Conservation (phyloP, 2,797 vertebrate genomes). For the Rhadinocentrus ornatus region DNA sequence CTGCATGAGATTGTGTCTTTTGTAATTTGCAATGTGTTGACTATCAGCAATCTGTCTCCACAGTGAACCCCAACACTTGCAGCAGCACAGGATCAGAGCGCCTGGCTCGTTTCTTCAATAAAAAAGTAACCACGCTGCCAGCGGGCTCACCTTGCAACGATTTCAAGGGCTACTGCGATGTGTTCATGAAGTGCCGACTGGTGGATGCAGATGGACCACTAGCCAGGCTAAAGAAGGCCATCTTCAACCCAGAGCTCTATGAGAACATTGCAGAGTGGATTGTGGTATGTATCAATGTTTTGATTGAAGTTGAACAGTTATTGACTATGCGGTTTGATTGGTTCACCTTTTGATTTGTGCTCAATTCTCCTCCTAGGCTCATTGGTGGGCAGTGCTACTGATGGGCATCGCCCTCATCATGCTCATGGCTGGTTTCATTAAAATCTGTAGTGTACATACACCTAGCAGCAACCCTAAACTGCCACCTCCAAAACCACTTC, state of each 20-base stretch:
- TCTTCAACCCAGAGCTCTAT: conserved; percentile 98
- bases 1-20: background rate
- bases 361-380: conserved; percentile 79
- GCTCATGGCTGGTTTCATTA: conserved; percentile 99
- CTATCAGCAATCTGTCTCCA: conserved; percentile 1
- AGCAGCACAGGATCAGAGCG: conserved; percentile 93
- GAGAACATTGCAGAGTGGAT: conserved; percentile 99
- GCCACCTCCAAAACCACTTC: conserved; percentile 97
- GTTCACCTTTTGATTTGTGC: conserved; percentile 15
- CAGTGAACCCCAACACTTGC: conserved; percentile 93
- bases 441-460: conserved; percentile 99
- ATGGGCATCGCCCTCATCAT: conserved; percentile 99
- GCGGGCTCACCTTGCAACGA: conserved; percentile 98
- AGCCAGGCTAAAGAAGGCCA: conserved; percentile 97
- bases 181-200: conserved; percentile 97
- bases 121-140: conserved; percentile 93
- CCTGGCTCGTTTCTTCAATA: conserved; percentile 87
- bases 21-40: background rate
- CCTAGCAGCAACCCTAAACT: conserved; percentile 99
- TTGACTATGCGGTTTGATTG: background rate
- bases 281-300: conserved; percentile 84
- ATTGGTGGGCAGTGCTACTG: conserved; percentile 98
- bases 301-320: background rate
- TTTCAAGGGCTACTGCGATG: conserved; percentile 98
- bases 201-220: conserved; percentile 97